These are phyloP conservation scores for Aspidiotus destructor DNA, from an alignment of 2,888 invertebrate species.

Conservation along the genomic window DNA sequence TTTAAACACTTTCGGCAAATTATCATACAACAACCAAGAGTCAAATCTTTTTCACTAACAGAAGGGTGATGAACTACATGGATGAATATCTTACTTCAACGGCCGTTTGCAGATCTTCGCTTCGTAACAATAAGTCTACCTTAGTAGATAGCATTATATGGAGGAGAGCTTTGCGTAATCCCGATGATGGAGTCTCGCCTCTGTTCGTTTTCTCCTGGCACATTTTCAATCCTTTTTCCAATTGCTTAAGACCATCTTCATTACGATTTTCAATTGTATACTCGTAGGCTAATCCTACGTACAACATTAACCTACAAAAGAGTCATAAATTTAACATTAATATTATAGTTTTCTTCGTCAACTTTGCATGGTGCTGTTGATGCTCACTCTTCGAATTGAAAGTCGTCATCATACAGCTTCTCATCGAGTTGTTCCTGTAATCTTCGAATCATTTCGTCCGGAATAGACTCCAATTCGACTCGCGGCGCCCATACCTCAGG, in stretches of 20 bases:
- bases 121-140: no score
- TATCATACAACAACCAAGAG: no score
- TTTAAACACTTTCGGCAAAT: no score
- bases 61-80: no score
- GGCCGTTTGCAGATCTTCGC: no score
- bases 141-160: no score
- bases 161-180: no score
- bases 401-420: not conserved
- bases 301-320: constrained; percentile 5
- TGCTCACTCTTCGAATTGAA: constrained; percentile 18
- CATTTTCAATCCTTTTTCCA: not conserved
- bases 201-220: not conserved
- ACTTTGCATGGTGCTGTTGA: not conserved
- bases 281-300: constrained; percentile 4
- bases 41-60: no score
- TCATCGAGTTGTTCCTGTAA: not conserved
- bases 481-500: not conserved
- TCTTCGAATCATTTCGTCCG: constrained; percentile 6
- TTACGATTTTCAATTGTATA: not conserved
- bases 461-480: constrained; percentile 3
- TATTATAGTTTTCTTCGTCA: not conserved
- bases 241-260: not conserved
- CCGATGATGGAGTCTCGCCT: not conserved
- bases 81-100: no score
- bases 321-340: not conserved